phyloP scores from a whole-genome alignment of 2,113 vertebrate genomes.

The Leucosticte australis region DNA sequence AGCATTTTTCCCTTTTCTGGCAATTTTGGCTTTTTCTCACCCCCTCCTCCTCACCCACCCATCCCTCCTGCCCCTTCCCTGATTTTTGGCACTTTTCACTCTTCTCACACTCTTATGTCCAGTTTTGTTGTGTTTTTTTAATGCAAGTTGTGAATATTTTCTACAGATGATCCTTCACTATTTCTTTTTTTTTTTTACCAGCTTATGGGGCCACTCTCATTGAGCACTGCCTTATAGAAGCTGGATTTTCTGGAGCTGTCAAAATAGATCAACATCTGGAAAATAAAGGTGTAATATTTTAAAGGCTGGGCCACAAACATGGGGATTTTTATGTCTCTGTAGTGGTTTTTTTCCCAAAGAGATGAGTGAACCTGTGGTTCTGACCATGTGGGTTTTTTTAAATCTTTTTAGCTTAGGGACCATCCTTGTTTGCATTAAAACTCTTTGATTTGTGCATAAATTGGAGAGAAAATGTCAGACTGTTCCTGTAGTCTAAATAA shows the following conservation, averaged over 20 bases:
- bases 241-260: slow-evolving; percentile 79
- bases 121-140: not conserved
- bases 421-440: not conserved
- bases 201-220: slow-evolving; percentile 92
- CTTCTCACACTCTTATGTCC: accelerated
- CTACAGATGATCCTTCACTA: not conserved
- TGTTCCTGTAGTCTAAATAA: not conserved
- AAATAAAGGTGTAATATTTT: slow-evolving; percentile 65
- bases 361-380: not conserved
- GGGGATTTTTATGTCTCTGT: not conserved
- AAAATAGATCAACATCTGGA: slow-evolving; percentile 83
- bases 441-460: not conserved
- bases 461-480: not conserved
- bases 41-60: not conserved
- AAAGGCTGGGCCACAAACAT: not conserved
- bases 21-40: not conserved
- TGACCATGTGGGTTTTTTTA: not conserved
- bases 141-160: not conserved
- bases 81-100: not conserved
- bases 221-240: slow-evolving; percentile 91
- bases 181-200: slow-evolving; percentile 42
- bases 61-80: not conserved
- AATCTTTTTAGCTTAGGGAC: not conserved
- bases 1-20: not conserved
- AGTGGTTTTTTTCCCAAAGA: not conserved